A percentile compares a stretch with the other conserved stretches of the same genome.
phyloP scores from a whole-genome alignment of 1,140 invertebrate species.

The Plodia interpunctella region DNA sequence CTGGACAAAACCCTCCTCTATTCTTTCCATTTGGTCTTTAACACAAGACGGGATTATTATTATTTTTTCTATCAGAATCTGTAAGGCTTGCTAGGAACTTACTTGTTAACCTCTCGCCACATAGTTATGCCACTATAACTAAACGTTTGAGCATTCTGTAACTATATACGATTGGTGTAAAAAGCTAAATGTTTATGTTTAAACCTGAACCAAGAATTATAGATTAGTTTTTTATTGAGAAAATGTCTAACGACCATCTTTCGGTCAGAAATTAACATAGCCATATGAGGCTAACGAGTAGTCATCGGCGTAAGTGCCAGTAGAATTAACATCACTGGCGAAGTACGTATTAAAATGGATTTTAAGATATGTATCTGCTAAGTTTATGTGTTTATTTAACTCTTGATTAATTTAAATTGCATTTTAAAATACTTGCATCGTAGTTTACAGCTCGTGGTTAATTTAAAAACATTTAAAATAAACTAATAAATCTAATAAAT shows the following conservation, averaged over 20 bases:
- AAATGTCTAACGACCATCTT: slow-evolving; percentile 1
- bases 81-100: neutral
- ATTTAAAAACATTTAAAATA: too few relatives aligned
- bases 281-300: neutral
- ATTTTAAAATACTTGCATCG: neutral
- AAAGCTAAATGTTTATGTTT: neutral
- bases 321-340: neutral
- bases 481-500: too few relatives aligned
- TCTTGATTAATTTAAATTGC: neutral
- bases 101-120: neutral
- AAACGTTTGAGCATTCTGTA: neutral
- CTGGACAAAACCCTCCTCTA: too few relatives aligned
- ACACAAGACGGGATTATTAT: too few relatives aligned
- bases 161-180: slow-evolving; percentile 8
- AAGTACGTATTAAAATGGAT: neutral
- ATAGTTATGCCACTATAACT: neutral
- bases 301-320: neutral
- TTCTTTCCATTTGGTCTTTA: too few relatives aligned
- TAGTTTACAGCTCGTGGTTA: neutral
- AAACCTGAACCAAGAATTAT: neutral
- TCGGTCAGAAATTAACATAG: neutral
- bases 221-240: neutral
- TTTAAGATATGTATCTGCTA: neutral
- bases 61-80: slow-evolving; percentile 7
- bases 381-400: slow-evolving; percentile 3